Conservation (phyloP, 2,888 invertebrate genomes). For the Polymixis flavicincta region DNA sequence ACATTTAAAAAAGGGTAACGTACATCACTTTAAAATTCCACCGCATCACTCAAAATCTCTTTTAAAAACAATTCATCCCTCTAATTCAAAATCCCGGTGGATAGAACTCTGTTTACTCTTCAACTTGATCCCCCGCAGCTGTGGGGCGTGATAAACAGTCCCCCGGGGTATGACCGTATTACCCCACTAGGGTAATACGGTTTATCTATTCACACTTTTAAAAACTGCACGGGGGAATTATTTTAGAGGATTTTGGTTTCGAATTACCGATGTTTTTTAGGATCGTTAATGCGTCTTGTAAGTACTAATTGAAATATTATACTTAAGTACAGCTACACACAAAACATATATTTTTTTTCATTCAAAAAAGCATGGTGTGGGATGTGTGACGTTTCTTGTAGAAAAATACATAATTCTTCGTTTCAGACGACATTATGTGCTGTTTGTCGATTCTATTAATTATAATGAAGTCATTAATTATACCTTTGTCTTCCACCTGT, state of each 20-base stretch:
- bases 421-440: neutral
- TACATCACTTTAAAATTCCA: slow-evolving; percentile 5
- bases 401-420: neutral
- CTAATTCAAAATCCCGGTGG: slow-evolving; percentile 68
- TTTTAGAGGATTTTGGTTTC: slow-evolving; percentile 23
- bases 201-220: slow-evolving; percentile 55
- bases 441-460: neutral
- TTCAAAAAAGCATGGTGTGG: no score
- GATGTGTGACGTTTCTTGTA: neutral
- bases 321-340: no score
- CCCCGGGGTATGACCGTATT: slow-evolving; percentile 58
- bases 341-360: no score
- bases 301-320: neutral
- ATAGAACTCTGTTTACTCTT: slow-evolving; percentile 70
- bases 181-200: slow-evolving; percentile 20
- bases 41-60: slow-evolving; percentile 38
- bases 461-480: neutral
- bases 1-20: no score
- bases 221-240: slow-evolving; percentile 8
- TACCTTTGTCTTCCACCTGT: neutral
- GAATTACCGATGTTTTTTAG: neutral
- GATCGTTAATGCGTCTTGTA: no score
- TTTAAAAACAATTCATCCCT: slow-evolving; percentile 59
- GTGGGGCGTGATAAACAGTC: slow-evolving; percentile 74
- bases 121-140: slow-evolving; percentile 67